These are phyloP conservation scores for Andrena camellia DNA, from an alignment of 2,888 invertebrate species.

Conservation along the genomic window DNA sequence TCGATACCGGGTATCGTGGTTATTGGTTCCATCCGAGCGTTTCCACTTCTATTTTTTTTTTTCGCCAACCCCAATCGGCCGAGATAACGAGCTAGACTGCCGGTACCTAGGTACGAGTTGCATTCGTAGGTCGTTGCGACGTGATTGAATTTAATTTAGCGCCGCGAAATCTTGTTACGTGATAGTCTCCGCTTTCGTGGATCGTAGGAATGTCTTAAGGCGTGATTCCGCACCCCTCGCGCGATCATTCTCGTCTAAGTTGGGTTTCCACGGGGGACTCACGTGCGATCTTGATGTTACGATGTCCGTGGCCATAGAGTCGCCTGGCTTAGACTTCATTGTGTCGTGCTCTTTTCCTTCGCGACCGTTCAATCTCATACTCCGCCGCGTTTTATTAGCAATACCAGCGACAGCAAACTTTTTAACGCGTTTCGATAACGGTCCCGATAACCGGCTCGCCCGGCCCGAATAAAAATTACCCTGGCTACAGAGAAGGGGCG, in stretches of 20 bases:
- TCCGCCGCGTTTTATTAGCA: conserved; percentile 14
- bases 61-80: not conserved
- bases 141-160: not conserved
- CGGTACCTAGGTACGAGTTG: not conserved
- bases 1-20: conserved; percentile 37
- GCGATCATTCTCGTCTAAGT: too few species aligned
- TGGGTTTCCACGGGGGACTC: too few species aligned
- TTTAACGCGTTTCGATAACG: conserved; percentile 55
- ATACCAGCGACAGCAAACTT: conserved; percentile 33
- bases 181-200: too few species aligned
- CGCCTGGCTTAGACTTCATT: not conserved
- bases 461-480: conserved; percentile 44
- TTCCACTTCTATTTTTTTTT: conserved; percentile 9
- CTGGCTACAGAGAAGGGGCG: not conserved
- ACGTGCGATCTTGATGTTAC: not conserved
- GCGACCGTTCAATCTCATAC: conserved; percentile 1
- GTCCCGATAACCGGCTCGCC: conserved; percentile 48
- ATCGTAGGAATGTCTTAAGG: too few species aligned
- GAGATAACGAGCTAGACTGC: not conserved
- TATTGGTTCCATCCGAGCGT: conserved; percentile 5
- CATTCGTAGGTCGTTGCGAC: not conserved
- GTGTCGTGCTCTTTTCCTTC: not conserved
- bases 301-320: not conserved
- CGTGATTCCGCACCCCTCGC: too few species aligned
- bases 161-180: too few species aligned